Conservation (phyloP, 2,888 invertebrate species). For the Sesamia inferens region DNA sequence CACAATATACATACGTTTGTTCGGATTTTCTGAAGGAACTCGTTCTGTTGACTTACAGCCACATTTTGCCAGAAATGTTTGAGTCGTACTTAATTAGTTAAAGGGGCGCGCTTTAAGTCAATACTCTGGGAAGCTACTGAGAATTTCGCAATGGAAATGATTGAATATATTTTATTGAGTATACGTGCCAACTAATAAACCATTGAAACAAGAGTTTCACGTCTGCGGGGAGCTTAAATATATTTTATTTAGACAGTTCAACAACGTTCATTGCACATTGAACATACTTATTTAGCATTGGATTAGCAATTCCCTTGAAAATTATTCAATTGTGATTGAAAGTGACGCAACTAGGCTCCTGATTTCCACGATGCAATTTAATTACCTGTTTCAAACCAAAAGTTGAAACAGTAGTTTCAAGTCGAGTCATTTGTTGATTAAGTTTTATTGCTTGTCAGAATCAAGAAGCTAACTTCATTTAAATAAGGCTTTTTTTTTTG, state of each 20-base stretch:
- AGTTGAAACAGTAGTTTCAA: background rate
- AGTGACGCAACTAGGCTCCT: background rate
- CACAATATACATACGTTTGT: background rate
- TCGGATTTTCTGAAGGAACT: background rate
- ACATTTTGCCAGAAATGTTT: background rate
- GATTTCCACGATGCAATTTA: background rate
- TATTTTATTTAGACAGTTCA: too few relatives aligned
- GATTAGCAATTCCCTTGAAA: background rate
- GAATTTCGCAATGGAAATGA: background rate
- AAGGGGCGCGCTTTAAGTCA: background rate
- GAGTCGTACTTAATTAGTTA: background rate
- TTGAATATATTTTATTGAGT: background rate
- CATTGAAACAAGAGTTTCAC: background rate
- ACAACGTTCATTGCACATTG: too few relatives aligned
- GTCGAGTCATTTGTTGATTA: background rate
- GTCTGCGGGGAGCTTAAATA: background rate
- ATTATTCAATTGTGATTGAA: background rate
- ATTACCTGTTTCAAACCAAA: background rate
- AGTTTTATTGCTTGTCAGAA: background rate
- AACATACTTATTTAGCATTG: background rate
- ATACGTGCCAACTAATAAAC: background rate
- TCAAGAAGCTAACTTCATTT: too few relatives aligned
- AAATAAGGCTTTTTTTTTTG: too few relatives aligned
- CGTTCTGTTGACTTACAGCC: background rate
- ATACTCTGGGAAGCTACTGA: background rate